Base-by-base conservation (phyloP, 2,888 invertebrate species). In the Archaeoteleia sp. region DNA sequence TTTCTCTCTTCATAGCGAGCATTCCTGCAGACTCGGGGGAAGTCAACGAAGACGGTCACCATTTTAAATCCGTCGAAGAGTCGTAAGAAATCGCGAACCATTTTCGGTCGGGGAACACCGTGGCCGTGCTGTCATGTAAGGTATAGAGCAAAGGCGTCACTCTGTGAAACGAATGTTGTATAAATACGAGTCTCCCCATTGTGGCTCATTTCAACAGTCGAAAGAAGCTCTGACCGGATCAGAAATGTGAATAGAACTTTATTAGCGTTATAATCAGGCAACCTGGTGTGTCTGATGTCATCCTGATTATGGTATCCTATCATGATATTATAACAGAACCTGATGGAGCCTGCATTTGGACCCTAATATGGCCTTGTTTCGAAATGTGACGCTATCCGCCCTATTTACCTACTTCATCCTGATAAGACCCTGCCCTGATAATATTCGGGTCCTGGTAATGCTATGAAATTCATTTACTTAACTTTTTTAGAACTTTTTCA, bases 51-150 rank as follows among this genome's bases (percentile, higher is more conserved):
- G 54, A 43, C 46, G 35, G 60, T 34, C 68, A 71, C 71, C 55
- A 65, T 67, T 73, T 78, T 75, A 71, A 76, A 78, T 78, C 70
- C 67, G 63, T 49, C 69, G 71, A 70, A 70, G 70, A 57, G 67
- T 40, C 45, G 55, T 57, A 78, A 79, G 77, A 79, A 79, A 76
- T 78, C 74, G 67, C 73, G 74, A 72, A 75, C 79, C 80, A 80
- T 80, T 80, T 80, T 80, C 72, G 80, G 79, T 73, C 70, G 61
- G 70, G 74, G 72, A 55, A 74, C 77, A 75, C 71, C 42, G 60
- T 72, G 72, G 57, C 65, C 63, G 70, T 71, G 73, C 66, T 73
- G 73, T 79, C 78, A 74, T 78, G 69, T 78, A 79, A 27, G 78
- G 78, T 73, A 76, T 71, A 78, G 40, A 49, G 73, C 58, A 67